A percentile compares a stretch with the other conserved stretches of the same genome.
These are phyloP conservation scores for Incurvaria masculella DNA, from an alignment of 2,888 invertebrate genomes.

Conservation along the genomic window DNA sequence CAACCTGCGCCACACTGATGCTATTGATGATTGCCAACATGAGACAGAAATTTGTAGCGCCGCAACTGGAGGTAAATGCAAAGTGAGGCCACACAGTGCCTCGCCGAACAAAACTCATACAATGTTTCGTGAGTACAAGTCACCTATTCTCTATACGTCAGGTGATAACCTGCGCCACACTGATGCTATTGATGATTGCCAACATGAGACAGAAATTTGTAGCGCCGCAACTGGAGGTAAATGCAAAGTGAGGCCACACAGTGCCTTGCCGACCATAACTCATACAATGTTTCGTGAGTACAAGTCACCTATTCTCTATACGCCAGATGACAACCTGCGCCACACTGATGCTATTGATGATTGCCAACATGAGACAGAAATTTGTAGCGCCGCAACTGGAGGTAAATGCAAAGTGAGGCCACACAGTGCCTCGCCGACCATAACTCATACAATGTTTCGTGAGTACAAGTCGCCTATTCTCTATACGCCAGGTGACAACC, in stretches of 20 bases:
- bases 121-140: conserved; percentile 60
- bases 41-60: conserved; percentile 68
- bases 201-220: conserved; percentile 70
- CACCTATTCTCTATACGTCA: conserved; percentile 17
- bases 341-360: conserved; percentile 51
- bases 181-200: conserved; percentile 51
- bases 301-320: too few relatives aligned
- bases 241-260: conserved; percentile 67
- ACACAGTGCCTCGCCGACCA: conserved; percentile 71
- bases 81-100: conserved; percentile 65
- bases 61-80: conserved; percentile 75
- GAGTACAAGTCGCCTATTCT: too few relatives aligned
- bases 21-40: conserved; percentile 59
- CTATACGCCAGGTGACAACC: conserved; percentile 39
- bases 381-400: conserved; percentile 67
- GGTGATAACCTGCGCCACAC: conserved; percentile 57
- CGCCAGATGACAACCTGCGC: conserved; percentile 53
- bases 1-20: conserved; percentile 50
- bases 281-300: conserved; percentile 59
- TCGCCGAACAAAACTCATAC: conserved; percentile 64
- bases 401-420: conserved; percentile 68
- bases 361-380: conserved; percentile 69
- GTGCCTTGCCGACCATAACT: conserved; percentile 69
- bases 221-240: conserved; percentile 69
- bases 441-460: conserved; percentile 58